Conservation (phyloP, 37 sponge, comb jelly and placozoan genomes). For the Mnemiopsis leidyi region DNA sequence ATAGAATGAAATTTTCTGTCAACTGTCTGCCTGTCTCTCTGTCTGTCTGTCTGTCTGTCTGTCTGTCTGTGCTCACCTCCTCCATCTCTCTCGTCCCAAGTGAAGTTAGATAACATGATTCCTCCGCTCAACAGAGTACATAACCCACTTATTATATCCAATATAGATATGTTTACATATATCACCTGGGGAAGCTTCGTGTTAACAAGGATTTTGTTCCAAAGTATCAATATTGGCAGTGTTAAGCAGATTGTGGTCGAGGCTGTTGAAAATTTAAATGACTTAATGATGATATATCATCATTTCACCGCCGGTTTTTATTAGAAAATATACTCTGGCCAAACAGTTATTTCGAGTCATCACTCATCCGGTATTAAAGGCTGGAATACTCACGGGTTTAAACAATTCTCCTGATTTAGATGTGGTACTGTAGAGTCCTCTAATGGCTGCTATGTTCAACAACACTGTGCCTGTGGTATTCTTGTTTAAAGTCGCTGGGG, state of each 20-base stretch:
- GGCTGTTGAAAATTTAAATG: neutral
- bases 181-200: neutral
- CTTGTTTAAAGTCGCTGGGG: no score
- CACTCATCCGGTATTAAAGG: no score
- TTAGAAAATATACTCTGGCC: no score
- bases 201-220: neutral
- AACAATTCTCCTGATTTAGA: neutral
- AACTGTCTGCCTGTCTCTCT: no score
- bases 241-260: no score
- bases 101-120: conserved; percentile 60
- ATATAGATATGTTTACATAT: conserved; percentile 27
- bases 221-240: neutral
- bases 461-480: neutral
- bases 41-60: no score
- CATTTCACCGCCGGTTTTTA: no score
- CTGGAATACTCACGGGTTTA: conserved; percentile 10
- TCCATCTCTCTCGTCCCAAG: conserved; percentile 48
- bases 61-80: conserved; percentile 57
- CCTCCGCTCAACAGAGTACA: conserved; percentile 24
- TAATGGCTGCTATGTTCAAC: neutral
- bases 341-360: no score
- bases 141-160: neutral
- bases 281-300: no score
- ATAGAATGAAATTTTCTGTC: neutral
- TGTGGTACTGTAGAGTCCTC: neutral